Base-by-base conservation (phyloP, 2,888 invertebrate species). In the Nineta flava region DNA sequence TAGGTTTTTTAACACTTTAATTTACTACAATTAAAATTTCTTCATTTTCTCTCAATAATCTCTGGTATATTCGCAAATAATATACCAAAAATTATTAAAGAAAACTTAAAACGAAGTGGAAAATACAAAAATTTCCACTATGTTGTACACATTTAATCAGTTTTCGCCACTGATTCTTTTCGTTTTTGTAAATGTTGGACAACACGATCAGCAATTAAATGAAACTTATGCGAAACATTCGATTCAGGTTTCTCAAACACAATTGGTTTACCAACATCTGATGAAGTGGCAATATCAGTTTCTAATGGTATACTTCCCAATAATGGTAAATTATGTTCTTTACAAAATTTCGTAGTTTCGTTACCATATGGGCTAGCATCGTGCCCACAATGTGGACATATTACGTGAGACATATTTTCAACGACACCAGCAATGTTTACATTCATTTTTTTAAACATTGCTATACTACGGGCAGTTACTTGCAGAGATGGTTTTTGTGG, bases 401-500 rank as follows among this genome's bases (percentile, higher is more conserved):
- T 70, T 1, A 83, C 78, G 50, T 77, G 75, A 3, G 83, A 81
- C 94, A 95, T 95, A 65, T 95, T 95, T 62, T 92, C 87, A 0
- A 92, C 81, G 52, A 94, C 64, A n/a, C 95, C 95, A 45, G 87
- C 73, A 40, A 94, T 75, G 0, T 90, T 88, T 7, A 91, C 78
- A 53, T 81, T 75, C 2, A 94, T 71, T 62, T 84, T 91, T 53
- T 79, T 74, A 60, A 91, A 90, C 93, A 96, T 93, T 57, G 79
- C 79, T 0, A 86, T 83, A 10, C 93, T 93, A 57, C 90, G 76
- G 58, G 79, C 74, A 0, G 92, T 87, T 19, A 95, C 92, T 62
- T 91, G 79, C 6, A 94, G 62, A 0, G 95, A 86, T 2, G 92
- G 84, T 49, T 78, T 79, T 64, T 95, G 95, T 0, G 95, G 94